Conservation (phyloP, 2,888 invertebrate genomes). For the Perdita meconis region DNA sequence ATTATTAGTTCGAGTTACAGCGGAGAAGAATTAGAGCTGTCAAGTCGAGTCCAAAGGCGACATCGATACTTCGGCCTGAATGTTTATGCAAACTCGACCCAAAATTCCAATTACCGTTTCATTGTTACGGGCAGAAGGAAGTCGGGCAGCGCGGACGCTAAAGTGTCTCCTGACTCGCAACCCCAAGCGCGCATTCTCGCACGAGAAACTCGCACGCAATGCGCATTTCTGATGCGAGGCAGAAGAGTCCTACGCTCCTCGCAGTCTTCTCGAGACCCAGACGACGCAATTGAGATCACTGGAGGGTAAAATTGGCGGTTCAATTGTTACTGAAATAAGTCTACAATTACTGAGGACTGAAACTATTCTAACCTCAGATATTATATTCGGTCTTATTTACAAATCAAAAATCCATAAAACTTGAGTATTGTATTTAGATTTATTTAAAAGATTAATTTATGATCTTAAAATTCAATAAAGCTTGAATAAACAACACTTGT, state of each 20-base stretch:
- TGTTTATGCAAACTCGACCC: slow-evolving; percentile 74
- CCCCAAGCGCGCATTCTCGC: slow-evolving; percentile 65
- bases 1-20: neutral
- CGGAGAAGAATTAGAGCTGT: slow-evolving; percentile 32
- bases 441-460: too few species aligned
- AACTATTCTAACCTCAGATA: too few species aligned
- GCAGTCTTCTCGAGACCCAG: neutral
- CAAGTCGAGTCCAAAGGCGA: slow-evolving; percentile 22
- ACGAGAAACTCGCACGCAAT: slow-evolving; percentile 68
- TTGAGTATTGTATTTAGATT: too few species aligned
- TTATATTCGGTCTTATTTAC: too few species aligned
- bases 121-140: slow-evolving; percentile 60
- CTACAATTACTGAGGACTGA: neutral
- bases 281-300: slow-evolving; percentile 28
- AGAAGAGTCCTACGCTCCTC: neutral
- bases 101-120: slow-evolving; percentile 72
- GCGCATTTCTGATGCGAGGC: slow-evolving; percentile 58
- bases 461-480: too few species aligned
- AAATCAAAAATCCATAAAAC: too few species aligned
- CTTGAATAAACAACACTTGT: too few species aligned
- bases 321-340: neutral
- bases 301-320: slow-evolving; percentile 71
- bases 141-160: slow-evolving; percentile 57
- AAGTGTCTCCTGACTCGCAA: slow-evolving; percentile 54
- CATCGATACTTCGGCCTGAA: slow-evolving; percentile 63